Base-by-base conservation (phyloP, 2,113 vertebrate genomes). In the Lepisosteus osseus region DNA sequence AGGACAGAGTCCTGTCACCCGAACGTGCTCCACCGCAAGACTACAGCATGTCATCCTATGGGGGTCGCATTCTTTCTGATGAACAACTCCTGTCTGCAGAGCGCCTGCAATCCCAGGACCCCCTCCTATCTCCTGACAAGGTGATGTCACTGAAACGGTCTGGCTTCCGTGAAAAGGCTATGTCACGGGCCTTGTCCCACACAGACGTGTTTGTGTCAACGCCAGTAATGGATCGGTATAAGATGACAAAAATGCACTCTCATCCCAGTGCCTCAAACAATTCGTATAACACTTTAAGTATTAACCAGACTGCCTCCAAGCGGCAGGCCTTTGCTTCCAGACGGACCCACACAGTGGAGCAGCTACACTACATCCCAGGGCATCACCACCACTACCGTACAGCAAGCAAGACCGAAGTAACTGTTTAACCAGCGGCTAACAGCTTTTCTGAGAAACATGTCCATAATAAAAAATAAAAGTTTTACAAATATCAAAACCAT, bases 221-320 rank as follows among this genome's bases (percentile, higher is more conserved):
- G 0, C 97, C 97, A 0, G 86, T 96, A 75, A 90, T 97, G 94
- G 96, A 99, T 91, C 95, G 95, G 74, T 98, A 98, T 86, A 94
- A 96, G 91, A 97, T 98, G 95, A 97, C 95, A 86, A 99, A 99
- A 94, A 96, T 99, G 96, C 96, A 98, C 92, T 95, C 97, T 79
- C 97, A 98, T 94, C 95, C 97, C 83, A 99, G 95, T 96, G 93
- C 96, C 93, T 96, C 96, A 67, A 97, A 91, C 93, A 97, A 96
- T 87, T 92, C 93, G 65, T 97, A 97, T 79, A 97, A 95, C 86
- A 96, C 95, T 69, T 90, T 97, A 86, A 86, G 90, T 81, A 89
- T 94, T 90, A 98, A 92, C 92, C 96, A 96, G 78, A 97, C 95
- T 12, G 86, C 92, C 0, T 91, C 92, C 84, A 99, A 98, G 91